A percentile compares a stretch with the other conserved stretches of the same genome.
phyloP scores from a whole-genome alignment of 2,113 vertebrate species.

The Phalacrocorax pelagicus region DNA sequence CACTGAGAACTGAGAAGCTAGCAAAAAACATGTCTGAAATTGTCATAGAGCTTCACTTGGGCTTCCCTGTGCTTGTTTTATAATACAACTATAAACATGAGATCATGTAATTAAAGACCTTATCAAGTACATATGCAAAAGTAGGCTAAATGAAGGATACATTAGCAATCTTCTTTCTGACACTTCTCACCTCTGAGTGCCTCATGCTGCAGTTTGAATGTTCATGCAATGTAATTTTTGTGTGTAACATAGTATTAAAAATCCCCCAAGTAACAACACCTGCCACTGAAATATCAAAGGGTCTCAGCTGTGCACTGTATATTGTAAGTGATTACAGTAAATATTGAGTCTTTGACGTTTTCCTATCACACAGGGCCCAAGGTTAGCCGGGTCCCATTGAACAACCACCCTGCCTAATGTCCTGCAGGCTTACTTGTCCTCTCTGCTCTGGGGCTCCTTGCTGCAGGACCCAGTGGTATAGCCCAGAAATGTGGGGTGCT shows the following conservation, averaged over 20 bases:
- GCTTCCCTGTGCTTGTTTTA: neutral
- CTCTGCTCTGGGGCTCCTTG: rapidly evolving
- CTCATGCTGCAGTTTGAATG: neutral
- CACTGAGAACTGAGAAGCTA: neutral
- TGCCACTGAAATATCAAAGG: neutral
- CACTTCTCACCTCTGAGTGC: neutral
- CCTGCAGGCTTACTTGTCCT: neutral
- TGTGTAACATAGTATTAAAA: neutral
- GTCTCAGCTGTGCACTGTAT: neutral
- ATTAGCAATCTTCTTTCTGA: neutral
- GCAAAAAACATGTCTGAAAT: neutral
- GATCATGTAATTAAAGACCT: neutral
- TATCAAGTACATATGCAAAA: neutral
- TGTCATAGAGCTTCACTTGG: neutral
- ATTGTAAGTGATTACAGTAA: neutral
- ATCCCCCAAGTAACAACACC: neutral
- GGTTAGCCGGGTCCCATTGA: neutral
- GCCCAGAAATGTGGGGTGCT: neutral
- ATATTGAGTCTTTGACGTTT: neutral
- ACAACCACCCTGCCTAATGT: no score
- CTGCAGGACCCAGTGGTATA: neutral
- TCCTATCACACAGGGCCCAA: neutral
- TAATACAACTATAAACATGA: neutral
- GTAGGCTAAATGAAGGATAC: neutral
- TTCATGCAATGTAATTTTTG: neutral